A percentile compares a stretch with the other conserved stretches of the same genome.
phyloP scores from a whole-genome alignment of 2,888 invertebrate species.

The Volucella inflata region DNA sequence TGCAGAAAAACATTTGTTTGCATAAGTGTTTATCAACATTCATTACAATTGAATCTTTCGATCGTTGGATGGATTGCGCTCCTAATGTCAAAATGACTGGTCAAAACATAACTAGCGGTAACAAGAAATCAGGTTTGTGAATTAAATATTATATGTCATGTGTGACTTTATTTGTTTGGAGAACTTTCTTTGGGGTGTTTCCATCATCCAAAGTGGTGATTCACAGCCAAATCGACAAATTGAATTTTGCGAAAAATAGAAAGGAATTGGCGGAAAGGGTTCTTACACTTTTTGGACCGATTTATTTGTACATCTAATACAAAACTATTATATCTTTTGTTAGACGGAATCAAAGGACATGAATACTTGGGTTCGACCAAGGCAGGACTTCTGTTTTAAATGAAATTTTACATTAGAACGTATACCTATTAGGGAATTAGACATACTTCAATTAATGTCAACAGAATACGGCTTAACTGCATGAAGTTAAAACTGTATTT shows the following conservation, averaged over 20 bases:
- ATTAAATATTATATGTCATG: constrained; percentile 5
- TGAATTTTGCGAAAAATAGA: neutral
- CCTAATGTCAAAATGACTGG: neutral
- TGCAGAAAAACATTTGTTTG: constrained; percentile 41
- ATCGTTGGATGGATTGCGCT: neutral
- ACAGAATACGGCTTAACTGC: too few relatives aligned
- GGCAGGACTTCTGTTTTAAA: too few relatives aligned
- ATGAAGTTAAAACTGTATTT: too few relatives aligned
- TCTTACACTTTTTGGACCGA: neutral
- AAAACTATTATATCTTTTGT: too few relatives aligned
- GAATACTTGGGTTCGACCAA: too few relatives aligned
- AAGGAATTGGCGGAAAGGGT: too few relatives aligned
- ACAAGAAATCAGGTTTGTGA: constrained; percentile 1
- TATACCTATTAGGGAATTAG: too few relatives aligned
- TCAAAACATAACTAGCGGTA: neutral
- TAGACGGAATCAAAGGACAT: too few relatives aligned
- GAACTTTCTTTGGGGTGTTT: constrained; percentile 25
- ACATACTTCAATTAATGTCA: too few relatives aligned
- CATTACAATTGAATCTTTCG: constrained; percentile 26
- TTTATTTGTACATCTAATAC: neutral
- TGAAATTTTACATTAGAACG: too few relatives aligned
- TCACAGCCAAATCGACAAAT: neutral
- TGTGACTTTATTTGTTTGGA: constrained; percentile 17
- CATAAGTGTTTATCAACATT: constrained; percentile 50
- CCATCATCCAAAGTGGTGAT: neutral